Conservation (phyloP, 2,113 vertebrate species). For the Felis catus region F.catus_Fca126_mat1.0 CM031428.1:47739001-47739500, state of each 20-base stretch:
- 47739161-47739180: not conserved
- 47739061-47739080: not conserved
- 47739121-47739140: not conserved
- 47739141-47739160: not conserved
- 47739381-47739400: not conserved
- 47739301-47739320: not conserved
- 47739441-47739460: not conserved
- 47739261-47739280: constrained; percentile 44
- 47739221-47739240: not conserved
- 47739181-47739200: not conserved
- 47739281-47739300: not conserved
- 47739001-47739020: not conserved
- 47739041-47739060: not conserved
- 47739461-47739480: not conserved
- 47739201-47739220: not conserved
- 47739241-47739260: not conserved
- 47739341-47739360: not conserved
- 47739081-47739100: not conserved
- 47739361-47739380: not conserved
- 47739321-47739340: not conserved
- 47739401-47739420: not conserved
- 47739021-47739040: not conserved
- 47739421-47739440: not conserved
- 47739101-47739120: not conserved
- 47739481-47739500: not conserved